Evolutionary conservation across 2,888 invertebrate species (phyloP).

Genomic region (Rhodophaea formosa): DNA sequence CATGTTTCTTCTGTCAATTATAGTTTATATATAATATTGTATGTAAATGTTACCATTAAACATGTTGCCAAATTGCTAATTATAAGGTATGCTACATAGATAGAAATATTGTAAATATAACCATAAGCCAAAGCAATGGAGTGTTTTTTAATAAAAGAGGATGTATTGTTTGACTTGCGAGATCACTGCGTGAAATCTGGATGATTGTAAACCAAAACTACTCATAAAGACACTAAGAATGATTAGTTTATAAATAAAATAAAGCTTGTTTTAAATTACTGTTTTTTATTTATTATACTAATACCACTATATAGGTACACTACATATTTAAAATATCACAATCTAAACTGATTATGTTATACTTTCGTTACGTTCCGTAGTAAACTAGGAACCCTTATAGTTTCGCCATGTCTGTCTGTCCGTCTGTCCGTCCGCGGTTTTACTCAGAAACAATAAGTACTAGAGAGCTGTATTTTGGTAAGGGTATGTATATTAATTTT

Average conservation of each 20-base stretch:
- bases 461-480: too few relatives aligned
- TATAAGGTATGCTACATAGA: slow-evolving; percentile 67
- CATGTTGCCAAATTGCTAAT: slow-evolving; percentile 76
- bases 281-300: slow-evolving; percentile 37
- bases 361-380: too few relatives aligned
- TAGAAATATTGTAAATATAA: slow-evolving; percentile 73
- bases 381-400: too few relatives aligned
- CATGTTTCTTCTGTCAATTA: slow-evolving; percentile 74
- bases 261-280: slow-evolving; percentile 76
- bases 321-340: too few relatives aligned
- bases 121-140: slow-evolving; percentile 62
- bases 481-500: too few relatives aligned
- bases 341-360: too few relatives aligned
- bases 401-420: too few relatives aligned
- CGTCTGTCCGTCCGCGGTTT: too few relatives aligned
- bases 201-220: slow-evolving; percentile 55
- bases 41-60: slow-evolving; percentile 69
- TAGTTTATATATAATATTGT: slow-evolving; percentile 53
- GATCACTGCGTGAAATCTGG: slow-evolving; percentile 39
- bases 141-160: slow-evolving; percentile 58
- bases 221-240: slow-evolving; percentile 56
- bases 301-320: too few relatives aligned
- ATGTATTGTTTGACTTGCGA: slow-evolving; percentile 56
- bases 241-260: slow-evolving; percentile 68
- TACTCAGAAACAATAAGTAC: too few relatives aligned